Conservation (phyloP, 2,113 vertebrate genomes). For the Otis tarda region DNA sequence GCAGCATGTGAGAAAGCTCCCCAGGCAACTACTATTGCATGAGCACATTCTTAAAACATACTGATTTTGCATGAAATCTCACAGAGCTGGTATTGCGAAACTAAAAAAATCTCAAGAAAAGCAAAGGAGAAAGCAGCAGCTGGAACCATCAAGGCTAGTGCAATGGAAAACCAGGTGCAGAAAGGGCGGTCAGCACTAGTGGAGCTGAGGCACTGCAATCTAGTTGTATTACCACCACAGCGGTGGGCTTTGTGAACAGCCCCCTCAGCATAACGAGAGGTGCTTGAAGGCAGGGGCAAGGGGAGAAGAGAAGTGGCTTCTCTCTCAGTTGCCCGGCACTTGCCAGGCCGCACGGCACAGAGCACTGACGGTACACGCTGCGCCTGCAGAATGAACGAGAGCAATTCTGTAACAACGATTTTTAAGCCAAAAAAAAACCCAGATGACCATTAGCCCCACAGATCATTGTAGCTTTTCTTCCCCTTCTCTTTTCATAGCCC, state of each 20-base stretch:
- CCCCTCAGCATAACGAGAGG: rapidly evolving
- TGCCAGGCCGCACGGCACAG: neutral
- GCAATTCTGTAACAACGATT: neutral
- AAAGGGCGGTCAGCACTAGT: neutral
- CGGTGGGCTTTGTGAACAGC: neutral
- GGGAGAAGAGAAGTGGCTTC: neutral
- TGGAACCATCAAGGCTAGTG: neutral
- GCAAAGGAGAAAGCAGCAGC: neutral
- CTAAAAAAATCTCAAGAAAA: neutral
- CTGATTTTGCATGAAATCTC: neutral
- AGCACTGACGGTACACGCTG: neutral
- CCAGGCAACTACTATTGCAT: neutral
- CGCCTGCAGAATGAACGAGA: neutral
- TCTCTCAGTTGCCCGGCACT: neutral
- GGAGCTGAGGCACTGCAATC: neutral
- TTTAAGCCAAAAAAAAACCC: neutral
- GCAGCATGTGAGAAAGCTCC: neutral
- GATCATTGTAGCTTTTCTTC: neutral
- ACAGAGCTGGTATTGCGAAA: neutral
- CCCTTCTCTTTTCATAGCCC: neutral
- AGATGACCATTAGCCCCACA: neutral
- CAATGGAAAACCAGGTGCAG: neutral
- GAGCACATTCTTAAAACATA: neutral
- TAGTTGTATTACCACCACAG: neutral
- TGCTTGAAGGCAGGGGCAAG: neutral